Evolutionary conservation across 2,113 vertebrate genomes (phyloP).

Genomic region (Hippocampus mohnikei): DNA sequence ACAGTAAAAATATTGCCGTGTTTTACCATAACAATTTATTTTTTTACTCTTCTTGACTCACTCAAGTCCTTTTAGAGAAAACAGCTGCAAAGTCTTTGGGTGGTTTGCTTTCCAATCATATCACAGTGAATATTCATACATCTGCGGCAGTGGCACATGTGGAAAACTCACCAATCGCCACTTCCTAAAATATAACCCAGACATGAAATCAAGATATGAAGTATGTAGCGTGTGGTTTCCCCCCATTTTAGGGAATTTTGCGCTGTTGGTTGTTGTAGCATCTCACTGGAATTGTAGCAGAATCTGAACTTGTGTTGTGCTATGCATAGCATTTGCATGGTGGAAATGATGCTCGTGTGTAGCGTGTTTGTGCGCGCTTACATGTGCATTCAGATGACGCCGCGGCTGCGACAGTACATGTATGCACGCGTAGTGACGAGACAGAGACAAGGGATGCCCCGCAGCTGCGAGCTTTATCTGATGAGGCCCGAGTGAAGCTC

Average conservation of each 20-base stretch:
- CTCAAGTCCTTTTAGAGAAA: conserved; percentile 44
- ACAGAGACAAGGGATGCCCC: conserved; percentile 66
- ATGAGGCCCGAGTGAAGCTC: conserved; percentile 65
- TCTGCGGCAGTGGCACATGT: conserved; percentile 11
- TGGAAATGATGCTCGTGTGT: background rate
- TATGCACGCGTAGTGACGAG: conserved; percentile 48
- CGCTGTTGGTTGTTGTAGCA: background rate
- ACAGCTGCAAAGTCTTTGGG: conserved; percentile 7
- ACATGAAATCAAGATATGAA: conserved; percentile 18
- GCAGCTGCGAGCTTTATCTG: conserved; percentile 68
- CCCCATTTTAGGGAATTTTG: conserved; percentile 11
- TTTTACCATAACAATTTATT: background rate
- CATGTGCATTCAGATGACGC: conserved; percentile 19
- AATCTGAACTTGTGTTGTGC: background rate
- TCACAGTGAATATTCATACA: conserved; percentile 1
- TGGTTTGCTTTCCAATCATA: background rate
- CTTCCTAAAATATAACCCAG: conserved; percentile 16
- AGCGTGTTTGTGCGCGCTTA: conserved; percentile 1
- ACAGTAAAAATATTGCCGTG: background rate
- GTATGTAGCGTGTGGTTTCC: conserved; percentile 11
- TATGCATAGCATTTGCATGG: background rate
- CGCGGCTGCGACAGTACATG: conserved; percentile 27
- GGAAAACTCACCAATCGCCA: conserved; percentile 4
- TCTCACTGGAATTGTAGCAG: background rate
- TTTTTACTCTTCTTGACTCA: conserved; percentile 40